Evolutionary conservation across 2,888 invertebrate species (phyloP), one percentile per base, ranked within the genome.

Genomic region (Drosophila cognata): DNA sequence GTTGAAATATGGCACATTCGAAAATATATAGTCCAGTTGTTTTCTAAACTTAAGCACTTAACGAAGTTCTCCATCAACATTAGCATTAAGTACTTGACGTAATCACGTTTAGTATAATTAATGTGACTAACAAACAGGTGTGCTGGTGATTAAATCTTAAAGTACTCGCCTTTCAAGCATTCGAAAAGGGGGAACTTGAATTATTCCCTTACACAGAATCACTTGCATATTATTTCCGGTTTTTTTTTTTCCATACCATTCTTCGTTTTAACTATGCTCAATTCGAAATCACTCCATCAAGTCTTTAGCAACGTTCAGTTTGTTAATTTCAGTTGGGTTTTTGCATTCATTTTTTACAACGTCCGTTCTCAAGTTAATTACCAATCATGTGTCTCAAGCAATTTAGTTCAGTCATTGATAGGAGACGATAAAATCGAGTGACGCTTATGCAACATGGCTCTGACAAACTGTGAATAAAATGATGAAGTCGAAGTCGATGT

Each of bases 1-100:
- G 62, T 77, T 85, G 77, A 80, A 85, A 79, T 77, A 85, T 84
- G 69, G 69, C 62, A 64, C 65, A 68, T 74, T 63, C 35, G 59
- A 53, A 55, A 11, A 53, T 52, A 57, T 48, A 48, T 50, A 41
- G 33, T 63, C 36, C 10, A 66, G 50, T 13, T 48, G 41, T 56
- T 71, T 59, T 64, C 16, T n/a, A 31, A 35, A 41, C 33, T 35
- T 74, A 59, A 35, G 46, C 57, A 65, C 43, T 53, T 48, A 29
- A 8, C 36, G 21, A 31, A 50, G 18, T 58, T 58, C n/a, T 28
- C 46, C 36, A 77, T 46, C 25, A 16, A 25, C 2, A 28, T 46
- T 16, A 71, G 53, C 46, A 71, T 41, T 46, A 36, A 52, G 38
- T 73, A 48, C 38, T 36, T 29, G n/a, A 16, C 28, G 31, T 52